Base-by-base conservation (phyloP, 2,888 invertebrate genomes). In the Drosophila parthenogenetica region DNA sequence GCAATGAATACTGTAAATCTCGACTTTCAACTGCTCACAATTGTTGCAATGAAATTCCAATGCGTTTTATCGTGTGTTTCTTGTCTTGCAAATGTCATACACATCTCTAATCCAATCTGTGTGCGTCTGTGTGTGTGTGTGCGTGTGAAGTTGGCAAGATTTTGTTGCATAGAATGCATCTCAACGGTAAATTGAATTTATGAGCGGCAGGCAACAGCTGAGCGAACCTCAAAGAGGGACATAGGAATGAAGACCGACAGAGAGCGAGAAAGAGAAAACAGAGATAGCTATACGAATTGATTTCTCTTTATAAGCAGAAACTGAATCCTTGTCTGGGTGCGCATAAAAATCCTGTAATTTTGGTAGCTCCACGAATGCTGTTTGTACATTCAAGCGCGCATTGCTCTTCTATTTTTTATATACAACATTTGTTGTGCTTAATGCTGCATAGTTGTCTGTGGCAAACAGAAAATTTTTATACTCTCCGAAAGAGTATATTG, bases 151-250 rank as follows among this genome's bases (percentile, higher is more conserved):
- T 29, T 79, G 86, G 58, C 58, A 68, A 64, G 66, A 78, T 83
- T 88, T 73, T 86, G 86, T 89, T 77, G 77, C 86, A 85, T 82
- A 89, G 73, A n/a, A n/a, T 79, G 88, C 80, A 81, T 63, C 81
- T 80, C 66, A 58, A 71, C 64, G 74, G 70, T 60, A 85, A 85
- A 85, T 85, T 89, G 86, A 89, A 89, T 85, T 84, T 87, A 89
- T 87, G 73, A 77, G 77, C 82, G 77, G 72, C 72, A 63, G 70
- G 69, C 87, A 69, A 40, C 43, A 42, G 29, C 42, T 16, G 17
- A 19, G 43, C 10, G 17, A 29, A 11, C 45, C 25, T 25, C 25
- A 25, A 11, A 11, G 5, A n/a, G 22, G 5, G 4, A n/a, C n/a
- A n/a, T n/a, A n/a, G n/a, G n/a, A n/a, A n/a, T n/a, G n/a, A n/a